A percentile compares a stretch with the other conserved stretches of the same genome.
phyloP scores from a whole-genome alignment of 1,140 invertebrate genomes.

The Helicoverpa armigera region DNA sequence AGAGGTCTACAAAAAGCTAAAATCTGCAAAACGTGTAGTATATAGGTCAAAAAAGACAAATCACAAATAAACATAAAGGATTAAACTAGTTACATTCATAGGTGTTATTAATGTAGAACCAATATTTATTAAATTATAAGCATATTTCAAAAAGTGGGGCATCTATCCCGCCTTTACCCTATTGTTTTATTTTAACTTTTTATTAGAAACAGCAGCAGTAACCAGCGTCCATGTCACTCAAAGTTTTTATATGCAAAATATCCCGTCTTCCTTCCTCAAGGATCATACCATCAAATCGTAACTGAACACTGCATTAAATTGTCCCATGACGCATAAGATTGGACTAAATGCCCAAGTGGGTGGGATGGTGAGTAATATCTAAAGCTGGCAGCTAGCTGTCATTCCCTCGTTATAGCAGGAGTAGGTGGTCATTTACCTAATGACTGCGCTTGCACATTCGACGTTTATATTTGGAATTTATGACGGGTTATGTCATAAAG shows the following conservation, averaged over 20 bases:
- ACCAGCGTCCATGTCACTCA: too few species aligned
- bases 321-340: conserved; percentile 11
- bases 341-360: conserved; percentile 6
- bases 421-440: conserved; percentile 27
- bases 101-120: too few species aligned
- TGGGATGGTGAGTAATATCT: conserved; percentile 1
- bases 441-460: background rate
- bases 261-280: background rate
- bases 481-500: background rate
- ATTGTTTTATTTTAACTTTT: too few species aligned
- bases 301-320: conserved; percentile 14
- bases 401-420: conserved; percentile 6
- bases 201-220: too few species aligned
- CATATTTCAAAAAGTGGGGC: too few species aligned
- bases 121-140: too few species aligned
- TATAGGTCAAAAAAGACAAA: too few species aligned
- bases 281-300: background rate
- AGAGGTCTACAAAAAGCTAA: too few species aligned
- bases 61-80: too few species aligned
- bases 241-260: background rate
- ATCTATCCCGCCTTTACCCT: too few species aligned
- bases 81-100: too few species aligned
- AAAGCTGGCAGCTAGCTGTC: background rate
- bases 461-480: background rate
- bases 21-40: too few species aligned